Evolutionary conservation across 2,113 vertebrate species (phyloP), one percentile per base, ranked within the genome.

Genomic region (Ciconia maguari): DNA sequence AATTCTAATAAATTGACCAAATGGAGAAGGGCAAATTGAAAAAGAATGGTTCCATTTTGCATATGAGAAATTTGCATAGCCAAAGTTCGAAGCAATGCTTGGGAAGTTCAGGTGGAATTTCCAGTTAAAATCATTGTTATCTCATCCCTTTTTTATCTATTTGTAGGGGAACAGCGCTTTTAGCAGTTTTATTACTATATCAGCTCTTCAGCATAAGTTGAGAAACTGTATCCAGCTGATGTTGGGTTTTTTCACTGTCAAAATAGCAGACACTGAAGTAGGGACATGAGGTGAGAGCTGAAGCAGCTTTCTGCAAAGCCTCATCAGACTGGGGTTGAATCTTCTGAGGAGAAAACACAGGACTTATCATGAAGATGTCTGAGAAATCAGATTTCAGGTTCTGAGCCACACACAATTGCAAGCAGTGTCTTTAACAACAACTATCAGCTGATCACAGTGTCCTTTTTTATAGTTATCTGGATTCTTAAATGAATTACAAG

Each of bases 1-100:
- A 79, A 38, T 65, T 48, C 41, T 80, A 92, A 86, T 88, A 93
- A 83, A 83, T 88, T 92, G 71, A 57, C 58, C 30, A 90, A 91
- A 79, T 79, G 9, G 29, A 94, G 68, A 55, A 62, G 10, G 17
- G 30, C 7, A 84, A 91, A 89, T 94, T 87, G 64, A 87, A 92
- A 78, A 86, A 36, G 22, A 85, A 60, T 46, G 4, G 7, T 71
- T 82, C 27, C 4, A 38, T 86, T 79, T 93, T 70, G 25, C 9
- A 7, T n/a, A 30, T 0, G 5, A 91, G 32, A 68, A 71, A 95
- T 90, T 55, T 91, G 44, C 72, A 75, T 68, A 89, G 18, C 9
- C 20, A 87, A 91, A 82, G 38, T 81, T 91, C 3, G 9, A 62
- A 87, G 26, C 6, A 78, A 25, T 0, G 0, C 16, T 57, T 4